A percentile compares a stretch with the other conserved stretches of the same genome.
Evolutionary conservation across 2,888 invertebrate species (phyloP).

Genomic region (Tetragonula carbonaria): DNA sequence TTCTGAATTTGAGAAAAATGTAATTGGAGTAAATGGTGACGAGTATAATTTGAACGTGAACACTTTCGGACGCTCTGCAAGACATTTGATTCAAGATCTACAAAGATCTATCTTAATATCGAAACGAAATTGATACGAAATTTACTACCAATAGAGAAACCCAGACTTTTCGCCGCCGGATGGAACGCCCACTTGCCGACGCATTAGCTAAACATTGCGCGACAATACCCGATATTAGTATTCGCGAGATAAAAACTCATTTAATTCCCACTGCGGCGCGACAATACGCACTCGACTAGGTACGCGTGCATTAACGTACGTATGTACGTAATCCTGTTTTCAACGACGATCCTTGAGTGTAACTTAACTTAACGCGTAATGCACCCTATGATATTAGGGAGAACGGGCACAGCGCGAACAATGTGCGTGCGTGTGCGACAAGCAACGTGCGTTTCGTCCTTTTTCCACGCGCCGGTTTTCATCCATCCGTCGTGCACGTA

Average conservation of each 20-base stretch:
- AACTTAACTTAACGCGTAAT: slow-evolving; percentile 65
- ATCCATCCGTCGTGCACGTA: neutral
- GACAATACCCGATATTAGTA: slow-evolving; percentile 30
- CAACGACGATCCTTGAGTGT: slow-evolving; percentile 60
- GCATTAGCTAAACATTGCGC: neutral
- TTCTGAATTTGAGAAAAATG: neutral
- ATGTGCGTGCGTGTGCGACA: neutral
- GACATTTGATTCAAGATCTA: too few species aligned
- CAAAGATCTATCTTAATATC: neutral
- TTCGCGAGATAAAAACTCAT: slow-evolving; percentile 31
- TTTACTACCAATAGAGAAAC: neutral
- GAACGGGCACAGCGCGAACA: slow-evolving; percentile 4
- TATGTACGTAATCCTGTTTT: slow-evolving; percentile 52
- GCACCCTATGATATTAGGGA: slow-evolving; percentile 59
- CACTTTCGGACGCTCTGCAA: too few species aligned
- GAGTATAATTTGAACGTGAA: too few species aligned
- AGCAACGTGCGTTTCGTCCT: slow-evolving; percentile 26
- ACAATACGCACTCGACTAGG: slow-evolving; percentile 32
- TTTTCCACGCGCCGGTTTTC: neutral
- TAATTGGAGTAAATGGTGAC: neutral
- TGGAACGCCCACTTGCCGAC: neutral
- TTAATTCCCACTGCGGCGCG: slow-evolving; percentile 38
- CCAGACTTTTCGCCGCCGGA: neutral
- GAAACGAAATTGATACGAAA: neutral
- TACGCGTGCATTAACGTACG: slow-evolving; percentile 53